Base-by-base conservation (phyloP, 1,140 invertebrate species). In the Megalonaias nervosa region DNA sequence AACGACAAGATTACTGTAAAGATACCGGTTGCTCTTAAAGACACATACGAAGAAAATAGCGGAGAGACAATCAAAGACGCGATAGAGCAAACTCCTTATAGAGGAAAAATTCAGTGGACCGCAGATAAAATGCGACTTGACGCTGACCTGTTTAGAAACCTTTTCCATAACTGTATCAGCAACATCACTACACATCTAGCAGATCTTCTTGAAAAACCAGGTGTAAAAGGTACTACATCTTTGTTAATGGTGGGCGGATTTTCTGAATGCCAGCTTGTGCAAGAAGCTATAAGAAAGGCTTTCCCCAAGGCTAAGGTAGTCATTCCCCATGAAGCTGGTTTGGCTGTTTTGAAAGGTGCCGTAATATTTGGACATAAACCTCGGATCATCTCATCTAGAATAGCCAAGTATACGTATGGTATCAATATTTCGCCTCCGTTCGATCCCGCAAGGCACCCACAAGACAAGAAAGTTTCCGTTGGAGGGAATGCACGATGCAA, bases 241-340 rank as follows among this genome's bases (percentile, higher is more conserved):
- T 75, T 80, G 64, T 38, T 80, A 21, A 70, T 80, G 79, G 79
- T 80, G 48, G 79, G 79, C 58, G 79, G 79, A 16, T 80, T 76
- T 72, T 80, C 79, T n/a, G 79, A 80, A 23, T 76, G 57, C 12
- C 67, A 17, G 4, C 72, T 76, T 66, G 55, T 80, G 4, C 79
- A 80, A 57, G 70, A 76, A 58, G 70, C 67, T 14, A 65, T 80
- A 11, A 74, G 61, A 31, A 75, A 70, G 56, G 62, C 72, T 48
- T 69, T 80, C 17, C 78, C 78, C 23, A 60, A 59, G 9, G 38
- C 23, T 57, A 70, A 62, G 21, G 72, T 80, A 9, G 69, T 80
- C 57, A 75, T 75, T 62, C 79, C 79, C 31, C 55, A 38, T 15
- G 74, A 76, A 21, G 38, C 74, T 16, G 74, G 69, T 16, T 57